Base-by-base conservation (phyloP, 2,888 invertebrate species). In the Cerceris ruficornis region DNA sequence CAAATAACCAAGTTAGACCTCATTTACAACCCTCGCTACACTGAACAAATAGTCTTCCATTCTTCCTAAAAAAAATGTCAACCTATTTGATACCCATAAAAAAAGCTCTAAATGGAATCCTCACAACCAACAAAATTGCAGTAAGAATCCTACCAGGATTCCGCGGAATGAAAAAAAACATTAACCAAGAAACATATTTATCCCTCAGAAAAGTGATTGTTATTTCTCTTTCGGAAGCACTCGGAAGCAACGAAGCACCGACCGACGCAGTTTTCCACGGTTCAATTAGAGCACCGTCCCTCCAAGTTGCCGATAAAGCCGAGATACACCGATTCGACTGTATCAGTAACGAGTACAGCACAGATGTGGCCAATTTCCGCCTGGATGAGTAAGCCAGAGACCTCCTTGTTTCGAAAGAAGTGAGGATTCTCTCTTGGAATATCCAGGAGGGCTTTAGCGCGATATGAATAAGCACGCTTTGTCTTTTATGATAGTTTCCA, bases 351-450 rank as follows among this genome's bases (percentile, higher is more conserved):
- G 75, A 79, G 75, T 58, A 69, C 64, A 46, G 54, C 69, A 66
- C 77, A 80, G 83, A 79, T 85, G 79, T 61, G 75, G 72, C 75
- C 83, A 82, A 83, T 85, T 85, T 83, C 81, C 78, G 69, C 50
- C 66, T 41, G 70, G 58, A 67, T 55, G 72, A 75, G 70, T 69
- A 61, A 76, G 69, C 49, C 55, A 58, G 77, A 79, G 28, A 78
- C 61, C 79, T 77, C 68, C 73, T 80, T 70, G 41, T 60, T 28
- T 41, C 42, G 61, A 62, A 84, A 77, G 73, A 77, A 70, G 65
- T 60, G 62, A 60, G 57, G 28, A 28, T 28, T 28, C 4, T 28
- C 28, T 66, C 42, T 41, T n/a, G 8, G 46, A 68, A 59, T 69
- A 59, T 58, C 50, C 62, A 46, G 61, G 61, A 71, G 50, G 49